These are phyloP conservation scores for Polyodon spathula DNA, from an alignment of 2,113 vertebrate genomes.

Conservation along the genomic window DNA sequence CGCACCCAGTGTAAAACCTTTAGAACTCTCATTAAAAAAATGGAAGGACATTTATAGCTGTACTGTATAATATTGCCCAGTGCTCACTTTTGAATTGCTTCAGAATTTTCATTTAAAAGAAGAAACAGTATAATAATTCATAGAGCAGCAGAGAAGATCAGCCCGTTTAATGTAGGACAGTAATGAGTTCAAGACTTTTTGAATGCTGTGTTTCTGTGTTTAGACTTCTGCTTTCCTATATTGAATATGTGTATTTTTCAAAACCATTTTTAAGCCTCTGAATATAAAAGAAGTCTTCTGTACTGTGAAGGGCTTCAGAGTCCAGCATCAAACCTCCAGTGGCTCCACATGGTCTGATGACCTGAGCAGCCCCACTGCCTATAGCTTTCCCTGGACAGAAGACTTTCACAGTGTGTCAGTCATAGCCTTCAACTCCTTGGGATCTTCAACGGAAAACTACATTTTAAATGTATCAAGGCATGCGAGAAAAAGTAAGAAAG, in stretches of 20 bases:
- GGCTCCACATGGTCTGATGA: slow-evolving; percentile 41
- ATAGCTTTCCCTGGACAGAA: slow-evolving; percentile 66
- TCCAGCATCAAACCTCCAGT: slow-evolving; percentile 46
- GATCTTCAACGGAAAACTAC: slow-evolving; percentile 65
- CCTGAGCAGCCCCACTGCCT: slow-evolving; percentile 46
- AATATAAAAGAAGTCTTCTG: slow-evolving; percentile 45
- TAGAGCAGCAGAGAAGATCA: too few species aligned
- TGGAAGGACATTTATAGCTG: too few species aligned
- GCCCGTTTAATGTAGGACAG: too few species aligned
- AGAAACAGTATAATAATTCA: too few species aligned
- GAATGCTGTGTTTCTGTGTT: too few species aligned
- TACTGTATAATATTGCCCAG: too few species aligned
- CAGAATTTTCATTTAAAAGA: too few species aligned
- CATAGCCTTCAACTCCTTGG: slow-evolving; percentile 72
- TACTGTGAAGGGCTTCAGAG: slow-evolving; percentile 63
- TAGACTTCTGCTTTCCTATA: slow-evolving; percentile 6
- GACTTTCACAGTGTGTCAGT: slow-evolving; percentile 61
- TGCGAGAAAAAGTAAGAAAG: slow-evolving; percentile 55
- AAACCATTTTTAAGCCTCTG: slow-evolving; percentile 51
- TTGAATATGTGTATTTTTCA: too few species aligned
- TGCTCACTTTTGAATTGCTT: too few species aligned
- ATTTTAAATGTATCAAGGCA: slow-evolving; percentile 69
- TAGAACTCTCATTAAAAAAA: too few species aligned
- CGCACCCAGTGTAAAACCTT: too few species aligned
- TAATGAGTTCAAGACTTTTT: too few species aligned